Percentiles rank a stretch among this genome's conserved stretches.
Evolutionary conservation across 35 echinoderm and acorn worm genomes (phyloP).

Genomic region (Apostichopus parvimensis): DNA sequence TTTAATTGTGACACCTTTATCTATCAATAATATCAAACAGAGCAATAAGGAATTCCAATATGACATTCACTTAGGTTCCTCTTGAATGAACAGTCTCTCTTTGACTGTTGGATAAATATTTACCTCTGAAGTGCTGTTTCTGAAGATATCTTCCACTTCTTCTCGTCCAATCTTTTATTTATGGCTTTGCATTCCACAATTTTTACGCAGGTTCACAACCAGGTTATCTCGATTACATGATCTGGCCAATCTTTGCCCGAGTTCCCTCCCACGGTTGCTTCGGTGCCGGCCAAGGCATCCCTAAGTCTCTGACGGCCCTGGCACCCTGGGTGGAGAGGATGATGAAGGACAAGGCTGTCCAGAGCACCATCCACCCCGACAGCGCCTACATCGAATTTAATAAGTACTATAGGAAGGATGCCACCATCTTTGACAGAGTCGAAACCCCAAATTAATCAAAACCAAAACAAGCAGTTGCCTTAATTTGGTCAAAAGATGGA

Average conservation of each 20-base stretch:
- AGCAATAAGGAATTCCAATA: too few species aligned
- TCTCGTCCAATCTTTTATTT: too few species aligned
- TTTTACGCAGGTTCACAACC: conserved; percentile 17
- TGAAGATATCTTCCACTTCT: too few species aligned
- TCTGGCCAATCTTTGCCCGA: conserved; percentile 49
- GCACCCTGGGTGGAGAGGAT: conserved; percentile 27
- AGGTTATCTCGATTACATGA: conserved; percentile 48
- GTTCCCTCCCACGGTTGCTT: background rate
- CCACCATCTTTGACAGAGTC: conserved; percentile 30
- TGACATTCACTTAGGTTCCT: too few species aligned
- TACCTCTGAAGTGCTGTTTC: too few species aligned
- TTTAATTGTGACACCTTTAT: too few species aligned
- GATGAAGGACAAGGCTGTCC: conserved; percentile 26
- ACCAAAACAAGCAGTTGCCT: background rate
- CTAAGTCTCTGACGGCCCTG: background rate
- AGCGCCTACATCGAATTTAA: conserved; percentile 24
- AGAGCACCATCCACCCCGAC: conserved; percentile 47
- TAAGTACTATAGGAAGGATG: conserved; percentile 47
- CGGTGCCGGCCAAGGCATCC: conserved; percentile 23
- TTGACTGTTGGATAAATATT: too few species aligned
- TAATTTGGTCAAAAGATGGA: too few species aligned
- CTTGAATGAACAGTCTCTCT: too few species aligned
- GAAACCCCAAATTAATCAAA: conserved; percentile 36
- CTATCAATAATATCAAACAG: too few species aligned
- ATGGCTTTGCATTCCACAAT: background rate